These are phyloP conservation scores for Apogon hyalosoma DNA, from an alignment of 2,797 vertebrate genomes.

Conservation along the genomic window DNA sequence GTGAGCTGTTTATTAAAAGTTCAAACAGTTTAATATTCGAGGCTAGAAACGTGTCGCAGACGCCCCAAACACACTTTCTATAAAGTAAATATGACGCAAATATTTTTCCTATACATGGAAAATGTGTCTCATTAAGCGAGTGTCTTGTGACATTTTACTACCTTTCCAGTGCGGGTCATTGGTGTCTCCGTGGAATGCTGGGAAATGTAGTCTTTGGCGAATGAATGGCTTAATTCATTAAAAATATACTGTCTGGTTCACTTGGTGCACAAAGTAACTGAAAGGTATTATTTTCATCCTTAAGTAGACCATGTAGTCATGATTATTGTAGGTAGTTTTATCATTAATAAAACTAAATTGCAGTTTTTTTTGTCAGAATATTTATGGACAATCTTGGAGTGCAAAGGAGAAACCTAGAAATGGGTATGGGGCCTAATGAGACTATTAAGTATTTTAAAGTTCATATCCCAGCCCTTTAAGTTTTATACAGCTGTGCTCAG, in stretches of 20 bases:
- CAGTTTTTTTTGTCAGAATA: neutral
- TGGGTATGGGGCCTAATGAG: too few species aligned
- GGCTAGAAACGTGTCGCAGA: neutral
- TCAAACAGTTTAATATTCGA: neutral
- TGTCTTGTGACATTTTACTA: slow-evolving; percentile 90
- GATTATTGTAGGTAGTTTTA: neutral
- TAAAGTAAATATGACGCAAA: neutral
- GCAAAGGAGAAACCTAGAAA: too few species aligned
- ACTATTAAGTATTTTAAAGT: too few species aligned
- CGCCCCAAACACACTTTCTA: neutral
- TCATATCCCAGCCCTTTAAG: neutral
- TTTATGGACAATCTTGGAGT: too few species aligned
- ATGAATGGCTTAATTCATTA: neutral
- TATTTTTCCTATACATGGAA: slow-evolving; percentile 68
- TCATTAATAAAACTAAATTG: neutral
- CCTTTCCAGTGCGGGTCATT: slow-evolving; percentile 77
- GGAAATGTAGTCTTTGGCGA: slow-evolving; percentile 76
- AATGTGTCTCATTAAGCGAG: slow-evolving; percentile 80
- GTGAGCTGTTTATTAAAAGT: neutral
- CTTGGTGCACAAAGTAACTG: neutral
- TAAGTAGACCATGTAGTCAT: neutral
- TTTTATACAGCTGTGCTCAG: neutral
- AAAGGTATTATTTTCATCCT: neutral
- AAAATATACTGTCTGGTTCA: neutral
- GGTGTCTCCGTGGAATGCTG: slow-evolving; percentile 66